Evolutionary conservation across 2,113 vertebrate genomes (phyloP).

Genomic region (Helogale parvula): DNA sequence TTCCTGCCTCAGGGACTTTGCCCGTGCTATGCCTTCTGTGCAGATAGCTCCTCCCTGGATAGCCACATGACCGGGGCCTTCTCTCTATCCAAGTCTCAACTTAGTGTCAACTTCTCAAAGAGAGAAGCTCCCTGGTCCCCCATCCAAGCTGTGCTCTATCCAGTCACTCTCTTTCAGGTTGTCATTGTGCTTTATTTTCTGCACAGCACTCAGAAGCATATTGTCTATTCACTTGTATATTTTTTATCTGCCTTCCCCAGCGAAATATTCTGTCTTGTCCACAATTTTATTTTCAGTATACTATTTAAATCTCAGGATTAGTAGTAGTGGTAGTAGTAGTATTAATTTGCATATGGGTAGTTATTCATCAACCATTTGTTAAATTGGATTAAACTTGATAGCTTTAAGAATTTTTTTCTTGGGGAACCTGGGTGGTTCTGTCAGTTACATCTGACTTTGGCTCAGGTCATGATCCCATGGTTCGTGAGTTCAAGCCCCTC

Average conservation of each 20-base stretch:
- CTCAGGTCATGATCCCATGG: too few species aligned
- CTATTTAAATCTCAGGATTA: not conserved
- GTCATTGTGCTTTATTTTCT: not conserved
- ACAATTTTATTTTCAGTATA: not conserved
- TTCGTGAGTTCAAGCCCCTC: too few species aligned
- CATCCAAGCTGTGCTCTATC: not conserved
- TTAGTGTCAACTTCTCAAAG: not conserved
- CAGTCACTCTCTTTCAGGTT: not conserved
- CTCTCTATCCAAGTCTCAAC: not conserved
- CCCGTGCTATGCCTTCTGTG: not conserved
- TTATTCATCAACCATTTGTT: not conserved
- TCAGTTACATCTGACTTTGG: too few species aligned
- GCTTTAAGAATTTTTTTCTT: not conserved
- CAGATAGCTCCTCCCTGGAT: not conserved
- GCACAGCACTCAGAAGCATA: not conserved
- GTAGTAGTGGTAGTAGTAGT: not conserved
- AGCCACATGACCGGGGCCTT: not conserved
- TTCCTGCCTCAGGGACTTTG: not conserved
- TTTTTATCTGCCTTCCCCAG: not conserved
- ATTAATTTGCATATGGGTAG: not conserved
- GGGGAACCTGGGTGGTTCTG: too few species aligned
- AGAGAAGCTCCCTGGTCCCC: not conserved
- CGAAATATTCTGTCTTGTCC: not conserved
- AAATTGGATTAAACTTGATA: conserved; percentile 7
- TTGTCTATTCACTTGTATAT: not conserved